These are phyloP conservation scores for Dipodomys stephensi DNA, from an alignment of 2,113 vertebrate species.

Conservation along the genomic window DNA sequence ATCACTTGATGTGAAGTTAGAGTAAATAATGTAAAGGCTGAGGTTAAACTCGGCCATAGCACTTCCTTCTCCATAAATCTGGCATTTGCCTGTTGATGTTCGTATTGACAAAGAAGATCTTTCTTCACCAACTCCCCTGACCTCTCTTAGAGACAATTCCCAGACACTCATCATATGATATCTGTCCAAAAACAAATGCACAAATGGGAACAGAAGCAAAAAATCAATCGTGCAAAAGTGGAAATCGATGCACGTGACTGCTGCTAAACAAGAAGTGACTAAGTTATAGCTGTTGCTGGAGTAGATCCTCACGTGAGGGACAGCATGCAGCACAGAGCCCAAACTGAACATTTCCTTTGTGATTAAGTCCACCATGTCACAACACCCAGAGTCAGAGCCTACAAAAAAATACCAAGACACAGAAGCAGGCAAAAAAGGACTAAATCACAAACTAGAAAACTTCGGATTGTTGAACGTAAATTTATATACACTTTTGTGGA, in stretches of 20 bases:
- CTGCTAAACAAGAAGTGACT: constrained; percentile 70
- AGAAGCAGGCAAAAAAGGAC: neutral
- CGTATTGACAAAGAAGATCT: constrained; percentile 51
- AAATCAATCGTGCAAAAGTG: constrained; percentile 80
- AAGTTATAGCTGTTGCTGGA: constrained; percentile 26
- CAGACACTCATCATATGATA: constrained; percentile 49
- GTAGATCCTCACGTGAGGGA: neutral
- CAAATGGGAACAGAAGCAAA: constrained; percentile 67
- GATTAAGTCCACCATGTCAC: neutral
- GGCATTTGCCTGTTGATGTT: neutral
- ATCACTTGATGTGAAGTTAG: constrained; percentile 4
- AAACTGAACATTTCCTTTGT: neutral
- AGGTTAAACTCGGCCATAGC: constrained; percentile 7
- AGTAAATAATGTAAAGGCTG: neutral
- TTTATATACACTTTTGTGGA: neutral
- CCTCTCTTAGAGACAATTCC: constrained; percentile 63
- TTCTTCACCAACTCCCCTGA: constrained; percentile 47
- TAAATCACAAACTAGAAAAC: neutral
- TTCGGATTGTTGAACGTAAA: neutral
- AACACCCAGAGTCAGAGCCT: neutral
- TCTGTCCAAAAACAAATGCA: constrained; percentile 67
- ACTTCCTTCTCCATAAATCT: constrained; percentile 33
- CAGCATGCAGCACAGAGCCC: accelerated
- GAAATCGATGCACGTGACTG: constrained; percentile 74
- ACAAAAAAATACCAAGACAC: neutral